Evolutionary conservation across 2,113 vertebrate species (phyloP), one percentile per base, ranked within the genome.

Genomic region (Ammodytes marinus): DNA sequence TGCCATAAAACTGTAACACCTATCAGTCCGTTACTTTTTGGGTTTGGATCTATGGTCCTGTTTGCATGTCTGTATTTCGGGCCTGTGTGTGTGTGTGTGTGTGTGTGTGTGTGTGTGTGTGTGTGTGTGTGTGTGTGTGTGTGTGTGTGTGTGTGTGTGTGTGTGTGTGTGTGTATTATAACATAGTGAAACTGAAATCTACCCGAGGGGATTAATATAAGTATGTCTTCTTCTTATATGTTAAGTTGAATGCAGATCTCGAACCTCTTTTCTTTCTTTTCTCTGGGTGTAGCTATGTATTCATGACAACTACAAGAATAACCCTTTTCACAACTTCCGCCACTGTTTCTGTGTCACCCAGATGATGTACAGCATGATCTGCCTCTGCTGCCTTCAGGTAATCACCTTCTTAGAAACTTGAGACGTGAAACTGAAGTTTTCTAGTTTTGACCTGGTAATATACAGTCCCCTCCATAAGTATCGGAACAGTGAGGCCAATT

Each of bases 301-400:
- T 76, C 97, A 97, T 3, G 97, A 99, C 93, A 98, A 99, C 88
- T 99, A 99, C 94, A 95, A 96, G 7, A 95, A 95, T 85, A 99
- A 98, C 84, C 96, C 97, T 1, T 99, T 98, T 88, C 98, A 99
- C 88, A 99, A 99, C 90, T 99, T 99, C 91, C 96, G 97, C n/a
- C 98, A 99, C 90, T 97, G 97, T 88, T 99, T 99, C 95, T 99
- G 98, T 0, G 98, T 99, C 69, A 94, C 97, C 1, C 98, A 99
- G 96, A 99, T 99, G 97, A 98, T 99, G 97, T 99, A 99, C 94
- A 97, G 97, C 91, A 97, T 99, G 96, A 94, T 98, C 89, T 96
- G 95, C 0, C 96, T 97, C 88, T 98, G 97, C 90, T 91, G 84
- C 69, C 96, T 99, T 6, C 96, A 99, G 98, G 98, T 99, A 86